Percentiles rank a stretch among this genome's conserved stretches.
phyloP scores from a whole-genome alignment of 2,113 vertebrate species.

The Aptenodytes patagonicus region DNA sequence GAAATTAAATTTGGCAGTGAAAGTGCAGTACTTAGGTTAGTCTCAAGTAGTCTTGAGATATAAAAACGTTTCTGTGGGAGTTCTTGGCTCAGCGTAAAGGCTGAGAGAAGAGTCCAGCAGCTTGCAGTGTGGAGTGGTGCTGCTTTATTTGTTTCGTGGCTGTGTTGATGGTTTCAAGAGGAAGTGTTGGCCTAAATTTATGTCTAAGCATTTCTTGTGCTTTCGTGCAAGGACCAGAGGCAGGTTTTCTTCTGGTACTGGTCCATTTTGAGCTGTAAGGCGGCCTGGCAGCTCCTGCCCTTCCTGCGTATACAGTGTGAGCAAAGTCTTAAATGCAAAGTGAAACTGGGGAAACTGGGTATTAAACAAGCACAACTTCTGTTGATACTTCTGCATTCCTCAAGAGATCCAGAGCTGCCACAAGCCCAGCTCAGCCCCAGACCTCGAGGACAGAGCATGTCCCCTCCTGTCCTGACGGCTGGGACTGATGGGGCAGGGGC shows the following conservation, averaged over 20 bases:
- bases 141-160: rapidly evolving
- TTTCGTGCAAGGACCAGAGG: background rate
- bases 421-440: background rate
- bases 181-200: background rate
- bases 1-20: slow-evolving; percentile 36
- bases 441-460: background rate
- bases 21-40: slow-evolving; percentile 27
- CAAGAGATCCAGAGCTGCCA: background rate
- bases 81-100: slow-evolving; percentile 20
- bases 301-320: background rate
- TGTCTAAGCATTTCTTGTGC: background rate
- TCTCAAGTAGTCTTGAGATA: slow-evolving; percentile 57
- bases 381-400: rapidly evolving
- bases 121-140: background rate
- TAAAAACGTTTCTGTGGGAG: slow-evolving; percentile 51
- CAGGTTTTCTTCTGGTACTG: background rate
- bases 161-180: background rate
- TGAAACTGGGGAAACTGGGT: background rate
- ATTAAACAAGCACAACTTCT: too few species aligned
- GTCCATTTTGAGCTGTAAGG: background rate
- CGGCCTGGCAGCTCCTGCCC: background rate
- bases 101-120: background rate
- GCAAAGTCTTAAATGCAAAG: background rate
- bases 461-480: background rate
- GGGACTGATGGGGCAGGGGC: too few species aligned